Percentiles rank a stretch among this genome's conserved stretches.
phyloP scores from a whole-genome alignment of 1,140 invertebrate species.

The Argopecten irradians region DNA sequence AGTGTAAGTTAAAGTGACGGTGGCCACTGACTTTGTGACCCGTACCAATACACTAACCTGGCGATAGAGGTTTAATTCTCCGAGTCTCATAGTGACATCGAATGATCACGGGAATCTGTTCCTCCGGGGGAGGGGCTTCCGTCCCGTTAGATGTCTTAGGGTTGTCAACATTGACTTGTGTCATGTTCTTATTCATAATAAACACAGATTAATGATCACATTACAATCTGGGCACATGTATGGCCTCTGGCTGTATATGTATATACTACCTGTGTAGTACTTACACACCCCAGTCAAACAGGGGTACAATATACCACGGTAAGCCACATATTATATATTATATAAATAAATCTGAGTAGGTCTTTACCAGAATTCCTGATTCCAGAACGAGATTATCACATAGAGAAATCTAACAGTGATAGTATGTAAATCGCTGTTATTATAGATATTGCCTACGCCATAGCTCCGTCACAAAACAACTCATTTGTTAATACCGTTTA shows the following conservation, averaged over 20 bases:
- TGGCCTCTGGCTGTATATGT: neutral
- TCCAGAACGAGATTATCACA: neutral
- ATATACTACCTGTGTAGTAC: neutral
- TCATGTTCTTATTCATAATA: constrained; percentile 3
- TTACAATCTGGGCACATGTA: neutral
- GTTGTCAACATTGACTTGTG: constrained; percentile 7
- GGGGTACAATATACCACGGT: neutral
- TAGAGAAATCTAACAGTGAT: constrained; percentile 3
- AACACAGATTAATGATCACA: neutral
- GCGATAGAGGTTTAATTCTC: constrained; percentile 33
- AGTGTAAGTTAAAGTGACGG: too few species aligned
- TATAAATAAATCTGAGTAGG: neutral
- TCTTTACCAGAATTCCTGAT: neutral
- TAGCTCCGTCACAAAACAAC: neutral
- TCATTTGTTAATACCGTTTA: neutral
- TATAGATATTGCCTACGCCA: neutral
- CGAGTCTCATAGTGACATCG: constrained; percentile 33
- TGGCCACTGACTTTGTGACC: neutral
- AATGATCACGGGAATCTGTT: neutral
- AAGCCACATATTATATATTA: neutral
- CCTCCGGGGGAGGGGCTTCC: neutral
- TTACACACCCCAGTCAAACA: neutral
- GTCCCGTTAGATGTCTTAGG: neutral
- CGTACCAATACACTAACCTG: constrained; percentile 21
- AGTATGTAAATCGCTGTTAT: neutral